phyloP scores from a whole-genome alignment of 2,113 vertebrate genomes.

The Alligator mississippiensis region DNA sequence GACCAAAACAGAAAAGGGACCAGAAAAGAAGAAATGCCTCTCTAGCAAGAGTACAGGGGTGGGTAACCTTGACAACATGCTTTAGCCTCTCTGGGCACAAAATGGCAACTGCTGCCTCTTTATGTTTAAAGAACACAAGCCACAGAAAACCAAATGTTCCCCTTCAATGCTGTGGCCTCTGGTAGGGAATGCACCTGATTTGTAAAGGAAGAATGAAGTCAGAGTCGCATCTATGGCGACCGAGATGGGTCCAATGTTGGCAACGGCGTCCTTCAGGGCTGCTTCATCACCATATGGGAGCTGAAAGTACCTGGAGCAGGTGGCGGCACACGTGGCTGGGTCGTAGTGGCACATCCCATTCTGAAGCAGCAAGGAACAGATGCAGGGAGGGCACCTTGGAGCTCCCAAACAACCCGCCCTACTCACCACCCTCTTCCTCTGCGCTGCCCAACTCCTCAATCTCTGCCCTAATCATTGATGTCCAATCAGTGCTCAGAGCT shows the following conservation, averaged over 20 bases:
- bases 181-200: slow-evolving; percentile 77
- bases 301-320: slow-evolving; percentile 81
- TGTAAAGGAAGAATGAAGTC: slow-evolving; percentile 83
- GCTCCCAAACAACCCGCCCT: fast-evolving
- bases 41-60: too few relatives aligned
- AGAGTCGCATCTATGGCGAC: slow-evolving; percentile 87
- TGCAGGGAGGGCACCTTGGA: neutral
- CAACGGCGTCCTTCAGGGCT: slow-evolving; percentile 80
- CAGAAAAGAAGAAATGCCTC: too few relatives aligned
- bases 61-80: too few relatives aligned
- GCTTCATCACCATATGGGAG: slow-evolving; percentile 76
- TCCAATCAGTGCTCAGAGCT: neutral
- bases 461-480: too few relatives aligned
- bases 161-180: fast-evolving
- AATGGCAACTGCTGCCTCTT: neutral
- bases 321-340: slow-evolving; percentile 77
- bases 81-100: too few relatives aligned
- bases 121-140: fast-evolving
- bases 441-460: fast-evolving
- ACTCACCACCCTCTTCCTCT: neutral
- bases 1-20: too few relatives aligned
- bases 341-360: slow-evolving; percentile 82
- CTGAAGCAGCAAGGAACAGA: slow-evolving; percentile 58
- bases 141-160: fast-evolving
- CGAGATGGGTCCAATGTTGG: slow-evolving; percentile 87